phyloP scores from a whole-genome alignment of 2,888 invertebrate genomes.

The Tachystola acroxantha region DNA sequence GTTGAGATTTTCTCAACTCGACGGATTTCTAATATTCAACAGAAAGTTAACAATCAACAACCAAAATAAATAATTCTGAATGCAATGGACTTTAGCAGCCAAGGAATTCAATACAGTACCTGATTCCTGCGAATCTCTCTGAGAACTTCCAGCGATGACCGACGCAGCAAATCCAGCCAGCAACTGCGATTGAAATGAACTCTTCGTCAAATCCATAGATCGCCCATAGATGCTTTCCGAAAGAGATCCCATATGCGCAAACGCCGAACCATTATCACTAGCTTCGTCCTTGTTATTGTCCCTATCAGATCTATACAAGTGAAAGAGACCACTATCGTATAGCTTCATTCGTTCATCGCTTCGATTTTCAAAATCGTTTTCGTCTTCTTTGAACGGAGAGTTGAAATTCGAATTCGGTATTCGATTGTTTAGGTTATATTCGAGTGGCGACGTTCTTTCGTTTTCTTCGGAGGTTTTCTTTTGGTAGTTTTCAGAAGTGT shows the following conservation, averaged over 20 bases:
- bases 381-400: slow-evolving; percentile 62
- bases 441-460: slow-evolving; percentile 44
- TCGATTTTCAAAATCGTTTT: slow-evolving; percentile 48
- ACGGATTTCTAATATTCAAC: too few relatives aligned
- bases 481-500: slow-evolving; percentile 31
- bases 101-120: too few relatives aligned
- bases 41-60: too few relatives aligned
- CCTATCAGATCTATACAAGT: slow-evolving; percentile 55
- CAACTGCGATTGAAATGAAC: slow-evolving; percentile 61
- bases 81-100: too few relatives aligned
- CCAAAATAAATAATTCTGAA: too few relatives aligned
- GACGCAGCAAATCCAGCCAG: slow-evolving; percentile 64
- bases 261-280: slow-evolving; percentile 35
- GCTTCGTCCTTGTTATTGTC: slow-evolving; percentile 46
- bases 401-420: slow-evolving; percentile 48
- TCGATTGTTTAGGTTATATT: slow-evolving; percentile 44
- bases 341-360: slow-evolving; percentile 52
- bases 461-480: slow-evolving; percentile 39
- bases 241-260: slow-evolving; percentile 43
- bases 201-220: slow-evolving; percentile 64
- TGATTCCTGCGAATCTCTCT: slow-evolving; percentile 53
- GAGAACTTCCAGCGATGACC: slow-evolving; percentile 60
- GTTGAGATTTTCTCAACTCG: too few relatives aligned
- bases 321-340: slow-evolving; percentile 61
- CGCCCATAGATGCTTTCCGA: slow-evolving; percentile 61